Base-by-base conservation (phyloP, 2,888 invertebrate species). In the Petrolisthes manimaculis region DNA sequence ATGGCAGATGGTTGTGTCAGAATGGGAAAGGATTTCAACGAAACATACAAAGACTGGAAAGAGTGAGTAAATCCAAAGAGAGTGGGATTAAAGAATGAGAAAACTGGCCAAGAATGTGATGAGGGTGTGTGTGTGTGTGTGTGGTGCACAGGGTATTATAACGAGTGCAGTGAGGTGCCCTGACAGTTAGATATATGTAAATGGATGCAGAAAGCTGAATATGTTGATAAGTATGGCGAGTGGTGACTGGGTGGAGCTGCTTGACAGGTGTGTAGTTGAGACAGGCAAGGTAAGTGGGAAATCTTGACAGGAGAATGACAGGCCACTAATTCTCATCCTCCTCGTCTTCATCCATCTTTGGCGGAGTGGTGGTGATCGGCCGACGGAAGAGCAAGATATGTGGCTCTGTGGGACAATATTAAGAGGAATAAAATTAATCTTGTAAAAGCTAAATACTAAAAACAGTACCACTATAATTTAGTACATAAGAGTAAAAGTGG, bases 361-460 rank as follows among this genome's bases (percentile, higher is more conserved):
- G 88, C 6, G 88, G 88, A 53, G 88, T 84, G 21, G 88, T 88
- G 21, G 90, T 82, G 53, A 90, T 88, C n/a, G 88, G 90, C 37
- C 90, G 83, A 14, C 90, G 88, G 94, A 98, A 98, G 85, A 98
- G 94, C 91, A 98, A 93, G 92, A 98, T 96, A 92, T 98, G 98
- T 18, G 98, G 98, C 93, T 98, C 98, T 96, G 95, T 37, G 77
- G 24, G 87, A 83, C 69, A 55, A 89, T 79, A 84, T 81, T 69
- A 74, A 84, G 67, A 61, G 74, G 79, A 37, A 84, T 88, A 69
- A 83, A 24, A 8, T 75, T 37, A 37, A 37, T 37, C 37, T 37
- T 37, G 14, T 18, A 69, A 69, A 69, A 14, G 21, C 74, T 24
- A 74, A 74, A 74, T 24, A 74, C 37, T 74, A 74, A 74, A 74